Percentiles rank a stretch among this genome's conserved stretches.
phyloP scores from a whole-genome alignment of 2,888 invertebrate genomes.

The Exephanes ischioxanthus region DNA sequence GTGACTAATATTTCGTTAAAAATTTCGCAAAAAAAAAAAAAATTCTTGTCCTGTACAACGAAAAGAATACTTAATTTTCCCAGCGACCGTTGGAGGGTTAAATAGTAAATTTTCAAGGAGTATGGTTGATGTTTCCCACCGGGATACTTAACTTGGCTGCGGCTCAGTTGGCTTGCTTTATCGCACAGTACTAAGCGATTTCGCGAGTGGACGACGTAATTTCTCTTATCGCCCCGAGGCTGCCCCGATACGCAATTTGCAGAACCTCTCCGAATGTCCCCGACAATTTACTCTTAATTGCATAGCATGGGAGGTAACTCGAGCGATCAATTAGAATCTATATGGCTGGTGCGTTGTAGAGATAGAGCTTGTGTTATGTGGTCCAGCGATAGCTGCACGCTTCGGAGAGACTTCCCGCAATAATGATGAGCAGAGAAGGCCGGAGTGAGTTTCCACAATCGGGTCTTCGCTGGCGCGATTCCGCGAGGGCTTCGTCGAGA shows the following conservation, averaged over 20 bases:
- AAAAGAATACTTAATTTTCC: not conserved
- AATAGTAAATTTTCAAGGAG: not conserved
- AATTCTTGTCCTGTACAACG: not conserved
- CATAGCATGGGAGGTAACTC: slow-evolving; percentile 3
- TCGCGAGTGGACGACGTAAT: slow-evolving; percentile 15
- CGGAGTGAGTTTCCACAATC: slow-evolving; percentile 17
- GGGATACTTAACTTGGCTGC: not conserved
- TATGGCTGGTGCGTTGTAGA: not conserved
- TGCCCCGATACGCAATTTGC: slow-evolving; percentile 7
- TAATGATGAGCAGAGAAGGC: slow-evolving; percentile 47
- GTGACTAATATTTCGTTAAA: not conserved
- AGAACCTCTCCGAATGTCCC: slow-evolving; percentile 8
- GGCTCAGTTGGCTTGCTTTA: not conserved
- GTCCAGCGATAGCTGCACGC: not conserved
- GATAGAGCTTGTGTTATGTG: not conserved
- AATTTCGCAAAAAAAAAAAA: not conserved
- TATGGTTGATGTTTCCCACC: not conserved
- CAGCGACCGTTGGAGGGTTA: not conserved
- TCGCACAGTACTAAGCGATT: not conserved
- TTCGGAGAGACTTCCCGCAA: not conserved
- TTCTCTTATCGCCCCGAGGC: not conserved
- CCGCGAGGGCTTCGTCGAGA: slow-evolving; percentile 10
- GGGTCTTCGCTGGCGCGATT: slow-evolving; percentile 30
- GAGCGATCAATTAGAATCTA: slow-evolving; percentile 49
- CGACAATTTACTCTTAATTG: slow-evolving; percentile 37